Evolutionary conservation across 1,140 invertebrate genomes (phyloP).

Genomic region (Lordiphosa collinella): DNA sequence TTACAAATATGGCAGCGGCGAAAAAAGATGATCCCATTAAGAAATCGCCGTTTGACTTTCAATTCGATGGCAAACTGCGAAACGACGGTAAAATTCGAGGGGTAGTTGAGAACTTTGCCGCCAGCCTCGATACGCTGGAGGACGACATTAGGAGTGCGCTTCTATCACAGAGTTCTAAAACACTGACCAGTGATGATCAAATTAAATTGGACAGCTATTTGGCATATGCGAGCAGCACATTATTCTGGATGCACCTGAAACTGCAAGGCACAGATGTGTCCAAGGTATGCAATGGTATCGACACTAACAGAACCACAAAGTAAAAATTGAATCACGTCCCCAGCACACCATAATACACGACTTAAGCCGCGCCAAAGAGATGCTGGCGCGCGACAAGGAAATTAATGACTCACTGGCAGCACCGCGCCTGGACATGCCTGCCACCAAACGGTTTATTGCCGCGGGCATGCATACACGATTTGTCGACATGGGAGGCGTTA

Average conservation of each 20-base stretch:
- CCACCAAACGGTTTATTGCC: constrained; percentile 47
- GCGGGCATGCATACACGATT: constrained; percentile 45
- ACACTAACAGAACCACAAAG: neutral
- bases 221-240: constrained; percentile 39
- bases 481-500: constrained; percentile 43
- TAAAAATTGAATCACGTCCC: no score
- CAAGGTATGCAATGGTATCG: constrained; percentile 20
- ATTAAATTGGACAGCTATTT: constrained; percentile 52
- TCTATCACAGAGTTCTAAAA: neutral
- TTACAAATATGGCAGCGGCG: neutral
- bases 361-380: constrained; percentile 38
- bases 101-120: constrained; percentile 25
- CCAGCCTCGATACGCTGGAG: constrained; percentile 27
- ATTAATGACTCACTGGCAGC: constrained; percentile 26
- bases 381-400: constrained; percentile 46
- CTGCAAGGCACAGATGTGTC: constrained; percentile 36
- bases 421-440: constrained; percentile 38
- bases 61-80: neutral
- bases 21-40: constrained; percentile 2
- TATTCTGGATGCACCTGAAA: constrained; percentile 52
- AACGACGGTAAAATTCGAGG: constrained; percentile 15
- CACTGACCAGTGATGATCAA: constrained; percentile 24
- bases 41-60: neutral
- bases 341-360: constrained; percentile 46
- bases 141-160: constrained; percentile 27